phyloP scores from a whole-genome alignment of 2,797 vertebrate species.

The Trematomus bernacchii region DNA sequence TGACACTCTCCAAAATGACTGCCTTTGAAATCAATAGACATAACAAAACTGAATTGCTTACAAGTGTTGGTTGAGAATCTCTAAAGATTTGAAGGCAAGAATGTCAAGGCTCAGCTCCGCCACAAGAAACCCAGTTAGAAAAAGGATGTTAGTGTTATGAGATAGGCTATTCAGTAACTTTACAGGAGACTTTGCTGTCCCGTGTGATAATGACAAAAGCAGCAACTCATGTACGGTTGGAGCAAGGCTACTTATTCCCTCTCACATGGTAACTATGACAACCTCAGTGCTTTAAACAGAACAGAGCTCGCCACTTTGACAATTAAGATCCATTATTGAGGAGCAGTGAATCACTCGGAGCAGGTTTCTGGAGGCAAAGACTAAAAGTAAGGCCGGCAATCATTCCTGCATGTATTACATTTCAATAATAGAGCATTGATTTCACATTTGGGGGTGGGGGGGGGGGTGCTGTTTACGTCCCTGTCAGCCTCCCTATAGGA shows the following conservation, averaged over 20 bases:
- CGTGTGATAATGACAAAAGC: conserved; percentile 33
- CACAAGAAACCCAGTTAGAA: no score
- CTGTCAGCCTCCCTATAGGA: conserved; percentile 8
- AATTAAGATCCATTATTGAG: neutral
- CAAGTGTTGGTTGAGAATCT: no score
- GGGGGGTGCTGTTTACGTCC: neutral
- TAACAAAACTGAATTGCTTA: no score
- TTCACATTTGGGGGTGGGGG: conserved; percentile 7
- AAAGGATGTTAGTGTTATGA: no score
- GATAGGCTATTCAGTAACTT: no score
- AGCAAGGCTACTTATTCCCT: neutral
- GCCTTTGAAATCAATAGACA: no score
- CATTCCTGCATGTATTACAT: conserved; percentile 14
- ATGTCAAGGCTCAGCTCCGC: no score
- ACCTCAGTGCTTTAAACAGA: neutral
- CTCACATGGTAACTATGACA: neutral
- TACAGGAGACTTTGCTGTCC: no score
- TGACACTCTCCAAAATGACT: no score
- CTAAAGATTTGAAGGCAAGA: no score
- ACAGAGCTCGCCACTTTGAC: neutral
- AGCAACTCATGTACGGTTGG: neutral
- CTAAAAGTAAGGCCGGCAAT: neutral
- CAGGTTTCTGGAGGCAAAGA: conserved; percentile 1
- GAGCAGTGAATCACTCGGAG: neutral
- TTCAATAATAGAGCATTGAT: conserved; percentile 19